Evolutionary conservation across 1,140 invertebrate genomes (phyloP), one percentile per base, ranked within the genome.

Genomic region (Cherax destructor): DNA sequence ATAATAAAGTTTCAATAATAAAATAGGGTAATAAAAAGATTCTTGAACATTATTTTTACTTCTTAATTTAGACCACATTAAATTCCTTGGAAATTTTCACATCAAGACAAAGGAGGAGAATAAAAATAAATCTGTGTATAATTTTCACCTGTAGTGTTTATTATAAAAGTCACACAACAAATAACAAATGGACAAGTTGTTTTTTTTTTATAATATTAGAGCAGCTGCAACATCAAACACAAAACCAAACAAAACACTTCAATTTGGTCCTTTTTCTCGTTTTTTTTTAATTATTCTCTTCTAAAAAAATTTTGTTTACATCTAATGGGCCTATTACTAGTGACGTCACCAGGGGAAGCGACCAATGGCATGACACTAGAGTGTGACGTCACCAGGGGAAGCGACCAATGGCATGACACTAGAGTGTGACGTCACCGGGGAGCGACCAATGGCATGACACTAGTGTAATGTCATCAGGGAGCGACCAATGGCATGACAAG

Each of bases 91-190:
- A 41, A 41, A 41, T 41, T 41, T 41, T 2, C 30, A 41, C 30
- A 2, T 41, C 30, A 41, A 2, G 2, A 41, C 30, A 13, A 56
- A 13, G 52, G 6, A 56, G 52, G 52, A 56, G 9, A 4, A 65
- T 65, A 7, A 16, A 65, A 16, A 65, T 16, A 16, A 65, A 65
- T 65, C 1, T 16, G 18, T 18, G 13, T 10, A 24, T 30, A 41
- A 61, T 56, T 7, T 91, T 81, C 90, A 87, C 84, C 81, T 88
- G 84, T 91, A 91, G 84, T 59, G 76, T 91, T 91, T 91, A 91
- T 91, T 91, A 91, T 87, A 91, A 91, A 91, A 91, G 84, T 86
- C 80, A 83, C 90, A 91, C 90, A 91, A 91, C 90, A 91, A 86
- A 87, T 91, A 91, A 91, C 90, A 91, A 91, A 91, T 91, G 80